These are phyloP conservation scores for Elanoides forficatus DNA, from an alignment of 2,113 vertebrate genomes.

Conservation along the genomic window DNA sequence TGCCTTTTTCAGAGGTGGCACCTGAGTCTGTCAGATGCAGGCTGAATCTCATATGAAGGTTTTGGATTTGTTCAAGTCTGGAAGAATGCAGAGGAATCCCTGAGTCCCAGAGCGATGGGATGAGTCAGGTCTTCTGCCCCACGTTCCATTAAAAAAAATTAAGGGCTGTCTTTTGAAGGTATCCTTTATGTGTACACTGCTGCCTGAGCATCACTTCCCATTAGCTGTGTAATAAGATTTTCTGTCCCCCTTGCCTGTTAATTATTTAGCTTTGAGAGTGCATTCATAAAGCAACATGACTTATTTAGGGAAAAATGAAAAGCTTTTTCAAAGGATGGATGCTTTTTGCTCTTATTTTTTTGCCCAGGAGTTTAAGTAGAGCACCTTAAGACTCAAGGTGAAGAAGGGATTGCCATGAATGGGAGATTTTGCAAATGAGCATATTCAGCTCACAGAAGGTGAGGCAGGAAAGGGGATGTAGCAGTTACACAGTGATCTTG, in stretches of 20 bases:
- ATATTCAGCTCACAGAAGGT: not conserved
- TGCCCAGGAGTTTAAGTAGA: not conserved
- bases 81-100: not conserved
- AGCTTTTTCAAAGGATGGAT: not conserved
- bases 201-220: not conserved
- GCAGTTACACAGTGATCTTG: not conserved
- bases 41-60: not conserved
- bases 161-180: not conserved
- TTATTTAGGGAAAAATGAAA: constrained; percentile 19
- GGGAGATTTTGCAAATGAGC: not conserved
- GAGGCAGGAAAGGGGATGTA: not conserved
- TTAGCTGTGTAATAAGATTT: constrained; percentile 13
- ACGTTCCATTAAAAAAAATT: not conserved
- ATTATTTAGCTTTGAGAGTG: constrained; percentile 46
- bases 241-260: constrained; percentile 29
- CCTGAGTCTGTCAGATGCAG: not conserved
- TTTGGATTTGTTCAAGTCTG: not conserved
- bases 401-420: not conserved
- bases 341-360: not conserved
- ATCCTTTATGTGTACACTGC: not conserved
- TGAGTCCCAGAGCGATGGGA: not conserved
- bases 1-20: not conserved
- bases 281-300: not conserved
- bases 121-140: not conserved
- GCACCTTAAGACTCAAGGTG: not conserved